A percentile compares a stretch with the other conserved stretches of the same genome.
Conservation (phyloP, 2,113 vertebrate species). For the Megaleporinus macrocephalus region DNA sequence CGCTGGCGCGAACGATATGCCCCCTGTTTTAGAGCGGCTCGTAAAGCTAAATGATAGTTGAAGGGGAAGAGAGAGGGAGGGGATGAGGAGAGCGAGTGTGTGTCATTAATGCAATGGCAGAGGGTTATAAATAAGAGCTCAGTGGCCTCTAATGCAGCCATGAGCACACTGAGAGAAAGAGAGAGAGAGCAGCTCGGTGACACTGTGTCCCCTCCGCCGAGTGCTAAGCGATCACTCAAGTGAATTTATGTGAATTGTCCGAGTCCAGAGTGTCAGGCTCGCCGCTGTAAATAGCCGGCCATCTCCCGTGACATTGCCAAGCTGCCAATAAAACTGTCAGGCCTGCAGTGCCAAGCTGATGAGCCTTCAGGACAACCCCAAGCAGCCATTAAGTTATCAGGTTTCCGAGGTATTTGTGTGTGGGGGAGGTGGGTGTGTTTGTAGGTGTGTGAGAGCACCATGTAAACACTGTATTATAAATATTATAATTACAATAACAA, state of each 20-base stretch:
- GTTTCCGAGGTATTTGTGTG: constrained; percentile 57
- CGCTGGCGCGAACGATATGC: constrained; percentile 45
- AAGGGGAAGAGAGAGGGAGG: constrained; percentile 65
- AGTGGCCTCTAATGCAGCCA: constrained; percentile 55
- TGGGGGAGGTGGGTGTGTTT: neutral
- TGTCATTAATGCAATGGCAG: constrained; percentile 70
- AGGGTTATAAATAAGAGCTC: constrained; percentile 68
- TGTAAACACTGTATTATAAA: neutral
- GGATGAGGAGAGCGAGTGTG: constrained; percentile 46
- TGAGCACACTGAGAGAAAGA: constrained; percentile 12
- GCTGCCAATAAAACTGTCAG: constrained; percentile 72
- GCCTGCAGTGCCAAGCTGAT: constrained; percentile 61
- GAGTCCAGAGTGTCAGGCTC: constrained; percentile 58
- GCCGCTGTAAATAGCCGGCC: constrained; percentile 69
- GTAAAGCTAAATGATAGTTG: constrained; percentile 78
- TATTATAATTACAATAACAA: neutral
- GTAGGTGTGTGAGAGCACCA: neutral
- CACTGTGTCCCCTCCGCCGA: constrained; percentile 15
- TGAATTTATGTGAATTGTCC: constrained; percentile 71
- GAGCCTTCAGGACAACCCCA: constrained; percentile 53
- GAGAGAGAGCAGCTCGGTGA: neutral
- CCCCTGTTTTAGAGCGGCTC: constrained; percentile 74
- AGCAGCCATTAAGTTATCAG: constrained; percentile 70
- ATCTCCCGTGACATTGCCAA: constrained; percentile 69
- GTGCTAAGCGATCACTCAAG: constrained; percentile 48